Evolutionary conservation across 2,797 vertebrate genomes (phyloP).

Genomic region (Carcharodon carcharias): DNA sequence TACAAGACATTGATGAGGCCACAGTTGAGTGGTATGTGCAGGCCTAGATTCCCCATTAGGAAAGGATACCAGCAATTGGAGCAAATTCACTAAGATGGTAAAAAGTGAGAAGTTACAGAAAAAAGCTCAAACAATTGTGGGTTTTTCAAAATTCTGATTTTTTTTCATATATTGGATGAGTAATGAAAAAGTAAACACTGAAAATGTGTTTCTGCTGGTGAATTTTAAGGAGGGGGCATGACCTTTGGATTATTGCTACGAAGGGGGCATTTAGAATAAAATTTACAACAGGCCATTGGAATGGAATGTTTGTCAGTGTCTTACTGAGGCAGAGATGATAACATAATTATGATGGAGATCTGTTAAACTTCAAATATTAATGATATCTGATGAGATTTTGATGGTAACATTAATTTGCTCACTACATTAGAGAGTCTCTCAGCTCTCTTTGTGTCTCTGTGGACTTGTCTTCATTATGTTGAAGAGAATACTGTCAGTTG

Average conservation of each 20-base stretch:
- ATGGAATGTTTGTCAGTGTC: neutral
- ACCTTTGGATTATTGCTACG: neutral
- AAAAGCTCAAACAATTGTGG: neutral
- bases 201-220: neutral
- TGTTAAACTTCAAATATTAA: neutral
- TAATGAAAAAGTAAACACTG: neutral
- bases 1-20: neutral
- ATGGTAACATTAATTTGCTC: neutral
- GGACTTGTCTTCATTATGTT: neutral
- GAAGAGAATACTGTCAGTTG: neutral
- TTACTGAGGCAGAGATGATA: neutral
- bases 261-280: neutral
- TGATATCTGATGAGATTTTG: neutral
- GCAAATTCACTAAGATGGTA: neutral
- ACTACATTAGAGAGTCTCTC: neutral
- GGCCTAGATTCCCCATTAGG: no score
- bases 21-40: neutral
- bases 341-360: neutral
- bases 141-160: neutral
- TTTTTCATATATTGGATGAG: neutral
- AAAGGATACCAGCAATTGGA: neutral
- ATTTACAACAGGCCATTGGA: neutral
- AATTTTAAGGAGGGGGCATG: neutral
- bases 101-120: neutral
- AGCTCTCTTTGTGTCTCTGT: neutral